Evolutionary conservation across 2,797 vertebrate species (phyloP).

Genomic region (Hozukius guyotensis): DNA sequence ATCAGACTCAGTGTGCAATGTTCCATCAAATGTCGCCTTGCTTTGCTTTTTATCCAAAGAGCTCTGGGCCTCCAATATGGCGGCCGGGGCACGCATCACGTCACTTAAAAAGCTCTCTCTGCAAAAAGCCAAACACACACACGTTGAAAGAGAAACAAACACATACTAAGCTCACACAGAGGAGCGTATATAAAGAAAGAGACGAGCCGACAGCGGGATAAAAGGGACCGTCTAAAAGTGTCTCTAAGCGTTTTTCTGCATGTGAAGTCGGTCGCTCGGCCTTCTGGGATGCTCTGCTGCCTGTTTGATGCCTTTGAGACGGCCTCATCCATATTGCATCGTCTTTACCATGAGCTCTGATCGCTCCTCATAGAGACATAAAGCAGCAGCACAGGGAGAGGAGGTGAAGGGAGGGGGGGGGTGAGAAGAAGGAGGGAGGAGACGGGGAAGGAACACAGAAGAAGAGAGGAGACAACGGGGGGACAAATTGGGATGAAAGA

Average conservation of each 20-base stretch:
- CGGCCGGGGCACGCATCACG: not conserved
- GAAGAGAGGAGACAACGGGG: not conserved
- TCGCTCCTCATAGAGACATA: constrained; percentile 51
- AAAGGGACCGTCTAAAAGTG: constrained; percentile 49
- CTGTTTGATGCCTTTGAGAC: constrained; percentile 72
- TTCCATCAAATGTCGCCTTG: not conserved
- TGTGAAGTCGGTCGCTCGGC: constrained; percentile 66
- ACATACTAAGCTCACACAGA: constrained; percentile 39
- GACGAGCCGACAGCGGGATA: constrained; percentile 10
- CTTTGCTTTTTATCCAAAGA: not conserved
- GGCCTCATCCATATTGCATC: constrained; percentile 77
- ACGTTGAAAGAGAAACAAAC: constrained; percentile 43
- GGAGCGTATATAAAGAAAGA: constrained; percentile 19
- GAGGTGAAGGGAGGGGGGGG: not conserved
- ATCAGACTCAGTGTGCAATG: no score
- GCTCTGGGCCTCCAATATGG: not conserved
- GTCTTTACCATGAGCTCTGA: constrained; percentile 68
- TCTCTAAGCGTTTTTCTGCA: constrained; percentile 54
- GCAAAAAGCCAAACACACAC: constrained; percentile 5
- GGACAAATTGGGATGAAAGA: not conserved
- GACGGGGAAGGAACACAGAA: not conserved
- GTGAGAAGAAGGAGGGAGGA: not conserved
- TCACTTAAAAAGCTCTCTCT: not conserved
- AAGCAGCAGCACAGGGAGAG: constrained; percentile 26
- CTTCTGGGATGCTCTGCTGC: constrained; percentile 56